phyloP scores from a whole-genome alignment of 2,888 invertebrate species.

The Hylaea fasciaria region DNA sequence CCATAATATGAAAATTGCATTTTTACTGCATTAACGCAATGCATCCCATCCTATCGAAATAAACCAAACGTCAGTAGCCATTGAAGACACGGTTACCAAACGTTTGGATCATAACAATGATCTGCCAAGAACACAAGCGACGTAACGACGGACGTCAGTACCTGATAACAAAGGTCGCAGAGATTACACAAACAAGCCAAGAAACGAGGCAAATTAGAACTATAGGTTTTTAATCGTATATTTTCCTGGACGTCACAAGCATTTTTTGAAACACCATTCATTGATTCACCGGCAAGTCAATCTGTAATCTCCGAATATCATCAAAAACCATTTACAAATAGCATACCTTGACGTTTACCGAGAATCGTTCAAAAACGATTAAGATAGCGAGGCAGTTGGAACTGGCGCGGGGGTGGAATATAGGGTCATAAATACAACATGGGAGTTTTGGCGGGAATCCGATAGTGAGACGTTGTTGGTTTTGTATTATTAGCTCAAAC shows the following conservation, averaged over 20 bases:
- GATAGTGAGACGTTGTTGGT: no score
- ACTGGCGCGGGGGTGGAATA: conserved; percentile 23
- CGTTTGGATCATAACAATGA: conserved; percentile 12
- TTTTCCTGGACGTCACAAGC: not conserved
- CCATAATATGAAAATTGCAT: no score
- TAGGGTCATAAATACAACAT: conserved; percentile 29
- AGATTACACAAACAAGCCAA: conserved; percentile 18
- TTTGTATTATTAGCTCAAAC: no score
- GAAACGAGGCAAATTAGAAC: no score
- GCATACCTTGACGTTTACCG: conserved; percentile 22
- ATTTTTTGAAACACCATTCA: no score
- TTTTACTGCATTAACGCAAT: no score
- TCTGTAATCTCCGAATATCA: conserved; percentile 27
- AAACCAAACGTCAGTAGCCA: not conserved
- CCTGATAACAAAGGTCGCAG: conserved; percentile 27
- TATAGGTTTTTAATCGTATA: no score
- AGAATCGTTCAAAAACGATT: conserved; percentile 36
- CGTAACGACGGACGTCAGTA: no score
- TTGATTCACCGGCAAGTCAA: not conserved
- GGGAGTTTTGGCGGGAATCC: conserved; percentile 25
- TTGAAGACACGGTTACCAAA: not conserved
- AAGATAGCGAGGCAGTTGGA: conserved; percentile 14
- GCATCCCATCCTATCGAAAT: no score
- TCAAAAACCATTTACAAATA: conserved; percentile 29
- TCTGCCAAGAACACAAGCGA: conserved; percentile 10